Evolutionary conservation across 1,140 invertebrate genomes (phyloP).

Genomic region (Zaprionus ghesquierei): DNA sequence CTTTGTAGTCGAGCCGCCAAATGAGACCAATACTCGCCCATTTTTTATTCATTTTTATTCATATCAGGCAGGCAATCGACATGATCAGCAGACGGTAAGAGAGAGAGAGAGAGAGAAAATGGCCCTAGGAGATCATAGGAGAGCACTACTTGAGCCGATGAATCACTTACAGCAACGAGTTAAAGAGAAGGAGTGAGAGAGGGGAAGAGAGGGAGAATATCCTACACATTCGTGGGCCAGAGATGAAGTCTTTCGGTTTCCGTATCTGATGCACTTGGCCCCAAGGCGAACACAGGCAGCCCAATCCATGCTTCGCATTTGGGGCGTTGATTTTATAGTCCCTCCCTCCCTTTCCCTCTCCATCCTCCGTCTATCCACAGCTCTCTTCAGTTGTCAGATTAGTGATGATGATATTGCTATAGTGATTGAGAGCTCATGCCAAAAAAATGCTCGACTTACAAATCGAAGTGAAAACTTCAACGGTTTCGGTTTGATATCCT

Average conservation of each 20-base stretch:
- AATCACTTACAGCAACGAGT: constrained; percentile 60
- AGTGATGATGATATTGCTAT: constrained; percentile 3
- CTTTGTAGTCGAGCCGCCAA: constrained; percentile 74
- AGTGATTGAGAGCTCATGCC: constrained; percentile 4
- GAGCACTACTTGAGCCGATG: constrained; percentile 37
- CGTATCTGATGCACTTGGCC: constrained; percentile 20
- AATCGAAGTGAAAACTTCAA: background rate
- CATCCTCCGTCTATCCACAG: background rate
- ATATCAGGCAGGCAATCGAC: constrained; percentile 66
- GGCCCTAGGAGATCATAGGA: constrained; percentile 39
- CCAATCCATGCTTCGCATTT: constrained; percentile 16
- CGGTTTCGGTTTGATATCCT: too few relatives aligned
- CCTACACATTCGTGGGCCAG: background rate
- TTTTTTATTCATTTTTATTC: constrained; percentile 55
- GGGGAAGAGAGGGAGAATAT: background rate
- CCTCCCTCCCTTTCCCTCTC: background rate
- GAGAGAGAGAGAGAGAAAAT: constrained; percentile 13
- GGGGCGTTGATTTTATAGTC: constrained; percentile 20
- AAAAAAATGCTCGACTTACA: background rate
- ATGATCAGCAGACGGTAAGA: constrained; percentile 50
- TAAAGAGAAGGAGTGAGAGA: constrained; percentile 1
- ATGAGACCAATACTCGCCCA: constrained; percentile 59
- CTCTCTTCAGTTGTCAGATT: constrained; percentile 28
- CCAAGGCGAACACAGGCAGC: constrained; percentile 21
- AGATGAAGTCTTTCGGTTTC: constrained; percentile 21